Base-by-base conservation (phyloP, 2,888 invertebrate genomes). In the Chrysolina haemoptera region DNA sequence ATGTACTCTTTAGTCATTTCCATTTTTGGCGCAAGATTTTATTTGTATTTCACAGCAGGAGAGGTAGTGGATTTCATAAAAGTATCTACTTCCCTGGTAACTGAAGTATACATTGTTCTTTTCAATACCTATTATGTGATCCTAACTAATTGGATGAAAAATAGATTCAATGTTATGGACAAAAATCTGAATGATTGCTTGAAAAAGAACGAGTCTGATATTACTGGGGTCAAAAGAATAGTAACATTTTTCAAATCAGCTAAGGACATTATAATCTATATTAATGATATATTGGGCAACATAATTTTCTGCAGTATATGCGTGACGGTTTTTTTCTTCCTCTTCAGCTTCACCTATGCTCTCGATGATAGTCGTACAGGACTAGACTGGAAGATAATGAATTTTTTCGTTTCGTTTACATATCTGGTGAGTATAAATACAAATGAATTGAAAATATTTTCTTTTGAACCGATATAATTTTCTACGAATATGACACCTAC, bases 101-200 rank as follows among this genome's bases (percentile, higher is more conserved):
- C 53, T 53, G 35, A 67, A 12, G 0, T 41, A 9, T 67, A 67
- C 53, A 67, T 53, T 16, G 40, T 40, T 40, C 0, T 67, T 12
- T 59, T 70, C 14, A 63, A 67, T 53, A 46, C 68, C n/a, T 68
- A 74, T 16, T 70, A 69, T 64, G n/a, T 74, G 0, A 16, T 59
- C 1, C 10, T 59, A n/a, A 64, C 67, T 6, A 64, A 74, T 14
- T 74, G 74, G 74, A 40, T 74, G 40, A 70, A 48, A 16, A 68
- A 64, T 53, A 74, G 68, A 68, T 67, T 65, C 53, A 59, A 69
- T 18, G 22, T 9, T 41, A 48, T 35, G 27, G 62, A 70, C 27
- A 20, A 48, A 16, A 40, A 40, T 35, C 18, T 55, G 53, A 14
- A 16, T 3, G 18, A 53, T 27, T 35, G 41, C 9, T 40, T 18